Evolutionary conservation across 2,113 vertebrate species (phyloP).

Genomic region (Dasyurus viverrinus): DNA sequence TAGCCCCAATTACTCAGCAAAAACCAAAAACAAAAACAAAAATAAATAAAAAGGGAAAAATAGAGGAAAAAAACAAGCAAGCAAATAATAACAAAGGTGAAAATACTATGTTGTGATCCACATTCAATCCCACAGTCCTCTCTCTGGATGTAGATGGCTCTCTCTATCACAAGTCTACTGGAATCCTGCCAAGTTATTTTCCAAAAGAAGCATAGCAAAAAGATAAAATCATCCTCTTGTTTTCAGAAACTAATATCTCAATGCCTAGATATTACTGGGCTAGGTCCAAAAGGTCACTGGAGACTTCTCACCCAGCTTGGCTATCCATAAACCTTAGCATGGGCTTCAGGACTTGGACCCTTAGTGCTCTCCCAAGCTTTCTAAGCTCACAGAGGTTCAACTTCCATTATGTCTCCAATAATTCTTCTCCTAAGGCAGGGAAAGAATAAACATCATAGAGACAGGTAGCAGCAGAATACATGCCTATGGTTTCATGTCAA

Average conservation of each 20-base stretch:
- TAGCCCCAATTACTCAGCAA: too few relatives aligned
- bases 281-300: neutral
- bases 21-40: too few relatives aligned
- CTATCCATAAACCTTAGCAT: neutral
- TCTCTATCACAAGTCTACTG: too few relatives aligned
- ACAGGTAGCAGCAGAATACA: neutral
- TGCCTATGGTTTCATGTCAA: neutral
- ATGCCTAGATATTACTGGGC: neutral
- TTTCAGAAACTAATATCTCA: neutral
- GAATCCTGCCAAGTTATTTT: neutral
- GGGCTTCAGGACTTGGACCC: neutral
- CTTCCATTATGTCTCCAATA: neutral
- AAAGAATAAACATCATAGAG: neutral
- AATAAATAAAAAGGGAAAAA: too few relatives aligned
- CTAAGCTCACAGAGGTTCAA: neutral
- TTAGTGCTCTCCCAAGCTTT: neutral
- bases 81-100: too few relatives aligned
- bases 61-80: too few relatives aligned
- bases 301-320: neutral
- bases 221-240: neutral
- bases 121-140: too few relatives aligned
- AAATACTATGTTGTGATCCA: too few relatives aligned
- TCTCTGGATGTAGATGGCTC: too few relatives aligned
- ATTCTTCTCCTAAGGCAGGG: neutral
- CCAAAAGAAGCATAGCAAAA: neutral